Base-by-base conservation (phyloP, 2,888 invertebrate genomes). In the Epsilonema sp. region DNA sequence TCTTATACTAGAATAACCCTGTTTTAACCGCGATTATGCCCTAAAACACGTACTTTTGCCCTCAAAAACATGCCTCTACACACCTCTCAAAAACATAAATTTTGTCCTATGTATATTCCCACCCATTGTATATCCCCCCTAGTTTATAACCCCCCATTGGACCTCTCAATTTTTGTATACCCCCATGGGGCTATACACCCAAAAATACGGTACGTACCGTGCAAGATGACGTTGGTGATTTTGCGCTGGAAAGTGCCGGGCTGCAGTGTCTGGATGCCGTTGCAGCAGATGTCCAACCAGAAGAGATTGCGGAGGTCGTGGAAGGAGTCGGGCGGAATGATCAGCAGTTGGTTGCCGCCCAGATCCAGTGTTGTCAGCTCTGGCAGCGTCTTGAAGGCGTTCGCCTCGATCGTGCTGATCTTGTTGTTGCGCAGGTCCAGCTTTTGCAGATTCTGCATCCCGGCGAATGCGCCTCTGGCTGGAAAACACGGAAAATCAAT, bases 351-450 rank as follows among this genome's bases (percentile, higher is more conserved):
- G n/a, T 87, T 87, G 58, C 74, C 73, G 55, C 81, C 80, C 46
- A 87, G 69, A 65, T 85, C 61, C 22, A 87, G 71, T 48, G 76
- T 73, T 41, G 77, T 75, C 67, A 87, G 73, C 56, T 77, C 77
- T 49, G 74, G 74, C 61, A 85, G 84, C 48, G 75, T 76, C 54
- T 79, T 78, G 59, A 87, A 85, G 65, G 82, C 82, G 58, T 78
- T 76, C 58, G 78, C 76, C 61, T 82, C 82, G 5, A 87, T 74
- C 60, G 76, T 77, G 61, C 76, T 74, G 62, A 89, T 82, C 56
- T 77, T 76, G 67, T 87, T 87, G 64, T 78, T 75, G 19, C 79
- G 78, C 49, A 87, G 75, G 64, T 81, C 80, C 62, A 87, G 78
- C 67, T 44, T 41, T n/a, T 48, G 44, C n/a, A 57, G 44, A 1